Percentiles rank a stretch among this genome's conserved stretches.
These are phyloP conservation scores for Brachymystax lenok DNA, from an alignment of 2,797 vertebrate species.

Conservation along the genomic window DNA sequence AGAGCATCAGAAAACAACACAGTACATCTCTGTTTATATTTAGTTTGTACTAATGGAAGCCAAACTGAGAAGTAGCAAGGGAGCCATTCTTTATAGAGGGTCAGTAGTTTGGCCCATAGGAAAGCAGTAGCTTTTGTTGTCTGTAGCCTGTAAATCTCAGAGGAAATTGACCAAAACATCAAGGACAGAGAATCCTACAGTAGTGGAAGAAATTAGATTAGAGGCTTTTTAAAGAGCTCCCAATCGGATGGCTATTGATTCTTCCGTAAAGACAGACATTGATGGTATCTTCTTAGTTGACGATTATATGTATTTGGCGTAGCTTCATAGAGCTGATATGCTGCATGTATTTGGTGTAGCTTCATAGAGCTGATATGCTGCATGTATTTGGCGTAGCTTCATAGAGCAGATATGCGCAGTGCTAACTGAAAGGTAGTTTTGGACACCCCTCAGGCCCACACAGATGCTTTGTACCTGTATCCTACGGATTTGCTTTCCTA, in stretches of 20 bases:
- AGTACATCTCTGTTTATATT: constrained; percentile 57
- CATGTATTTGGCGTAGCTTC: constrained; percentile 3
- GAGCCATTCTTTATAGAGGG: constrained; percentile 39
- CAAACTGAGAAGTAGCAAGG: constrained; percentile 37
- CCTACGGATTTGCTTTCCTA: neutral
- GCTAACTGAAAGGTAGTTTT: neutral
- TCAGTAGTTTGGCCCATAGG: constrained; percentile 35
- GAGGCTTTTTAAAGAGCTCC: constrained; percentile 27
- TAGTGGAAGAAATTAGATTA: constrained; percentile 37
- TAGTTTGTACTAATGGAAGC: constrained; percentile 40
- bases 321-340: neutral
- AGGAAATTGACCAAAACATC: constrained; percentile 58
- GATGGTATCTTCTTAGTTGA: constrained; percentile 37
- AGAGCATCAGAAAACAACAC: constrained; percentile 27
- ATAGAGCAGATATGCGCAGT: neutral
- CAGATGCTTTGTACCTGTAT: constrained; percentile 28
- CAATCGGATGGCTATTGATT: constrained; percentile 34
- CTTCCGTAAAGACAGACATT: constrained; percentile 53
- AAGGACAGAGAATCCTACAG: constrained; percentile 37
- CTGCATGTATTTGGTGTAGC: too few species aligned
- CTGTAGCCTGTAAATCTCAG: constrained; percentile 41
- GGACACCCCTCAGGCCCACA: constrained; percentile 21
- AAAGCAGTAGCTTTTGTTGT: neutral
- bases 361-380: too few species aligned
- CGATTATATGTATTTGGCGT: constrained; percentile 8